Percentiles rank a stretch among this genome's conserved stretches.
Conservation (phyloP, 2,888 invertebrate species). For the Eurytoma adleriae region DNA sequence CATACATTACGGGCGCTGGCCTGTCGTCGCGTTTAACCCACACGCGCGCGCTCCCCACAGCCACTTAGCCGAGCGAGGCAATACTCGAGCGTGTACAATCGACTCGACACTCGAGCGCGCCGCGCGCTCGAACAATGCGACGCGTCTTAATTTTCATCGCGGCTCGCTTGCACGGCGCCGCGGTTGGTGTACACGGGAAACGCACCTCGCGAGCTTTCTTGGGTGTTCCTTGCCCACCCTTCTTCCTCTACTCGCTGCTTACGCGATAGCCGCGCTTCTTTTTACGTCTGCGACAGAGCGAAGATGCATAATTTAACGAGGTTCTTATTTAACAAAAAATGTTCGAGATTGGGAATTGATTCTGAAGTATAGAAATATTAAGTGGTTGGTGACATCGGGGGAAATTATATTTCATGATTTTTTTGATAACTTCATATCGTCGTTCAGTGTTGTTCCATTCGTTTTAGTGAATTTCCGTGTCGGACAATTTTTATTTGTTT, state of each 20-base stretch:
- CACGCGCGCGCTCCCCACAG: not conserved
- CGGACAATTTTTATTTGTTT: no score
- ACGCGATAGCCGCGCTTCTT: no score
- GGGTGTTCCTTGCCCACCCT: not conserved
- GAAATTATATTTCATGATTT: no score
- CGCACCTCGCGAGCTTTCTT: conserved; percentile 1
- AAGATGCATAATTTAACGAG: no score
- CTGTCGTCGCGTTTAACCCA: conserved; percentile 1
- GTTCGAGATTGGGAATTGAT: no score
- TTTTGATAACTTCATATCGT: no score
- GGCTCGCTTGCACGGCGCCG: not conserved
- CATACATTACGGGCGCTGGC: conserved; percentile 21
- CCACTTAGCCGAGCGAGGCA: conserved; percentile 21
- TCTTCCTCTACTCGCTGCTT: not conserved
- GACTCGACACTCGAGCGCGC: conserved; percentile 27
- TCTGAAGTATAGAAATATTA: no score
- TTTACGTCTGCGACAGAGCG: no score
- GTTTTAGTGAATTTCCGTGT: no score
- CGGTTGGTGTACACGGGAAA: not conserved
- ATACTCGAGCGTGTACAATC: conserved; percentile 33
- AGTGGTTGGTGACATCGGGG: no score
- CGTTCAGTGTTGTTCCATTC: no score
- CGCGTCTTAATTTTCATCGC: conserved; percentile 51
- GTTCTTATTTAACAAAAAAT: no score
- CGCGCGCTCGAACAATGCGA: conserved; percentile 36